Evolutionary conservation across 92 coral and sea anemone species (phyloP).

Genomic region (Parazoanthus atlanticus): DNA sequence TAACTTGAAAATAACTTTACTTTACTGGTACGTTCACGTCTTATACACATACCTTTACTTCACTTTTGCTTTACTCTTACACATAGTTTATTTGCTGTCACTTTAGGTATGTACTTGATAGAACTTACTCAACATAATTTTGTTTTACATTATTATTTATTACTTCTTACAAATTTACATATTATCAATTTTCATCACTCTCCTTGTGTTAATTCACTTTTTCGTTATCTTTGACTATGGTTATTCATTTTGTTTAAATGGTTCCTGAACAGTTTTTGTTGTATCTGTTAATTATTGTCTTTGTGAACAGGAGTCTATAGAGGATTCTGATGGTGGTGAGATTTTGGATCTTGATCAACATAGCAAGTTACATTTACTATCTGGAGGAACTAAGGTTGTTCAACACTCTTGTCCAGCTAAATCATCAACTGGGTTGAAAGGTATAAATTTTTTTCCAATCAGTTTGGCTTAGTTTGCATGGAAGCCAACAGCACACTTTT

Average conservation of each 20-base stretch:
- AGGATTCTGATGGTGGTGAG: constrained; percentile 74
- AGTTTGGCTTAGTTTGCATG: not conserved
- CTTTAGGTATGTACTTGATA: too few relatives aligned
- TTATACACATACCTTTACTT: too few relatives aligned
- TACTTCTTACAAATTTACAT: too few relatives aligned
- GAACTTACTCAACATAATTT: too few relatives aligned
- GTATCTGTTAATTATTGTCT: not conserved
- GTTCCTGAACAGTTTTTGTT: not conserved
- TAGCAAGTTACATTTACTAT: constrained; percentile 84
- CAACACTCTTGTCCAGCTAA: constrained; percentile 94
- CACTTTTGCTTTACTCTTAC: too few relatives aligned
- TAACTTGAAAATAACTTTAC: too few relatives aligned
- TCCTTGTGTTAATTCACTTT: too few relatives aligned
- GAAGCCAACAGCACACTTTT: too few relatives aligned
- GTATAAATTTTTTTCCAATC: constrained; percentile 39
- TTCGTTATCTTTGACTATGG: not conserved
- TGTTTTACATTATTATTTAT: too few relatives aligned
- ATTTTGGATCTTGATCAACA: constrained; percentile 87
- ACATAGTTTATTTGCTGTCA: too few relatives aligned
- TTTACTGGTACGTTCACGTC: too few relatives aligned
- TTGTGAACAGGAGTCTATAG: constrained; percentile 75
- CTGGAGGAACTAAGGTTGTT: constrained; percentile 99
- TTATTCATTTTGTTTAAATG: not conserved
- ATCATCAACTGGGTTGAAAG: constrained; percentile 87
- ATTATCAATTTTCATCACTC: too few relatives aligned